Conservation (phyloP, 2,113 vertebrate species). For the Myodes glareolus region DNA sequence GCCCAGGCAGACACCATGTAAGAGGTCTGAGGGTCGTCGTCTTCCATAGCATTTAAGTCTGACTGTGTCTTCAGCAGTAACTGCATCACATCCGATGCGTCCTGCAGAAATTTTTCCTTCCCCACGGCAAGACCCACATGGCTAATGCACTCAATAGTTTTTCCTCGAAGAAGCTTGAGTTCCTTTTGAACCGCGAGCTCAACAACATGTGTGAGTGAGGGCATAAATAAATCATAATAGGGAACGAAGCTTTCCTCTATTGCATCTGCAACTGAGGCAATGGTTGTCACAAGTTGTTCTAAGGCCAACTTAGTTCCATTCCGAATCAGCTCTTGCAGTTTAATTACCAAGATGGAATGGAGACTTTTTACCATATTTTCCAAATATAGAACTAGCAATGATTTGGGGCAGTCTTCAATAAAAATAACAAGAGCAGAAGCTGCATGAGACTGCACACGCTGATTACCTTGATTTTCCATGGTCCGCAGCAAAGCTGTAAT, state of each 20-base stretch:
- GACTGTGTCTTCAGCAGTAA: conserved; percentile 97
- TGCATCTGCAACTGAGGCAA: conserved; percentile 98
- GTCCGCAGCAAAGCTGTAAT: conserved; percentile 96
- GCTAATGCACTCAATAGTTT: conserved; percentile 99
- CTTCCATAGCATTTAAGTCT: conserved; percentile 96
- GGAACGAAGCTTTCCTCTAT: conserved; percentile 98
- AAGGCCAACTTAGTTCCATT: conserved; percentile 98
- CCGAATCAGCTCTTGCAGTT: conserved; percentile 98
- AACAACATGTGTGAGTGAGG: conserved; percentile 97
- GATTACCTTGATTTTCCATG: conserved; percentile 98
- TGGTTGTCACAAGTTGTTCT: conserved; percentile 99
- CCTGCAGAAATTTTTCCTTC: conserved; percentile 99
- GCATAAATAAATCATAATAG: conserved; percentile 98
- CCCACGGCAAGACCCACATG: conserved; percentile 98
- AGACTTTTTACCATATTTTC: conserved; percentile 97
- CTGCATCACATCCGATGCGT: conserved; percentile 97
- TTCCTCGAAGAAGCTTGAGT: conserved; percentile 96
- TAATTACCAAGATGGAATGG: conserved; percentile 97
- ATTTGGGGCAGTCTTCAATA: conserved; percentile 98
- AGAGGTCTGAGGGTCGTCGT: conserved; percentile 98
- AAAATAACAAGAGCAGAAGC: conserved; percentile 99
- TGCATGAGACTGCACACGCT: conserved; percentile 97
- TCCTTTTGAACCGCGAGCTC: conserved; percentile 98
- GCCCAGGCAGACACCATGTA: conserved; percentile 99
- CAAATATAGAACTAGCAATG: conserved; percentile 94